Evolutionary conservation across 2,113 vertebrate genomes (phyloP), one percentile per base, ranked within the genome.

Genomic region (Atractosteus spatula): DNA sequence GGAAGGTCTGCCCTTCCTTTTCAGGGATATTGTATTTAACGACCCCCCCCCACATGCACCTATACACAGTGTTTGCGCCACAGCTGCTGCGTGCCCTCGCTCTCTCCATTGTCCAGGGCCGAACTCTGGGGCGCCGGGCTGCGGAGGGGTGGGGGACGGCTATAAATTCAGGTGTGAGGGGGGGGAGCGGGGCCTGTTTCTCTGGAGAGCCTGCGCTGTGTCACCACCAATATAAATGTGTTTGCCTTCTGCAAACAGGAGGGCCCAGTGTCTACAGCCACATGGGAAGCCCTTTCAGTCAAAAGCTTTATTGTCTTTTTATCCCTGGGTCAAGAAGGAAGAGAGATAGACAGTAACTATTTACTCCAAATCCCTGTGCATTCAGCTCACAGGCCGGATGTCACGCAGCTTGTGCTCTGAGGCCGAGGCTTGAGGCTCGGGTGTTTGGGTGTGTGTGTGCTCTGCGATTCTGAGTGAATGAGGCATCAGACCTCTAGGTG

Each of bases 181-280:
- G 11, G 62, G 54, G 17, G 61, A 76, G 59, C 45, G 7, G 67
- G 55, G 43, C 17, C 54, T 69, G 66, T 59, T 62, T 64, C 42
- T 59, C 13, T 44, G 17, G 5, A 29, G 67, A 66, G 55, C 59
- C 66, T 42, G 8, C 71, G 65, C 14, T 64, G 66, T 55, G 66
- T 69, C 71, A 73, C 47, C 8, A 29, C 61, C 61, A 68, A 43
- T 41, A 73, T 29, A 57, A 62, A 51, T n/a, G 66, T 76, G 74
- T 76, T 72, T 76, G 70, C 70, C 66, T 11, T 41, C 57, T 12
- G 74, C 66, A 72, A 76, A 76, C 70, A 76, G 55, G 45, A 47
- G 65, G 61, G 29, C 55, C 70, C 65, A 56, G 16, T 57, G 11
- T 64, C 17, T 17, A 62, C 61, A 45, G 12, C 10, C 56, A 73